Evolutionary conservation across 2,113 vertebrate genomes (phyloP).

Genomic region (Oreochromis aureus): DNA sequence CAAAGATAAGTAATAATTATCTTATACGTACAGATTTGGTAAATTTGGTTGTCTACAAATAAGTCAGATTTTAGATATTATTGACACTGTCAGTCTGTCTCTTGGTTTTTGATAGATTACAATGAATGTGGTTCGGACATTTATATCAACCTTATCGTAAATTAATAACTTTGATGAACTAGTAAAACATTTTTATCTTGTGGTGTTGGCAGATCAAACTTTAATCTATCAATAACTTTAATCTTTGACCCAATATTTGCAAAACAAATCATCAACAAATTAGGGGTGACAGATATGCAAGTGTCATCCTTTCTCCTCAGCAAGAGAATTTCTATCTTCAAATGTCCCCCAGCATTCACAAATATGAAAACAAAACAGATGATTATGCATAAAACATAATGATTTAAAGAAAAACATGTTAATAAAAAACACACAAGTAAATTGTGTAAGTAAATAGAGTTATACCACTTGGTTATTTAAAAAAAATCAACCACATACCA

Average conservation of each 20-base stretch:
- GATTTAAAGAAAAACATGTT: neutral
- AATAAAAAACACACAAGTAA: neutral
- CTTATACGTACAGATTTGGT: neutral
- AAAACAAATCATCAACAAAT: neutral
- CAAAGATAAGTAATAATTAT: neutral
- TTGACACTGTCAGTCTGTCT: neutral
- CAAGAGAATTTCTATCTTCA: neutral
- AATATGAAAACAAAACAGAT: neutral
- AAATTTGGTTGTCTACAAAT: neutral
- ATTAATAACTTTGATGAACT: neutral
- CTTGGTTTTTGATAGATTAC: neutral
- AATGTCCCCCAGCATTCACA: neutral
- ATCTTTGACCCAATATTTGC: neutral
- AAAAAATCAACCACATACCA: neutral
- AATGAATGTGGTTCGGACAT: neutral
- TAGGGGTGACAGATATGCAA: neutral
- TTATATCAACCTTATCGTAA: neutral
- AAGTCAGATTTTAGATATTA: neutral
- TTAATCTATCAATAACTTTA: neutral
- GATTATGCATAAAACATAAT: neutral
- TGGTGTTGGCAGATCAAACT: neutral
- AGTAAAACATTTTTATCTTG: accelerated
- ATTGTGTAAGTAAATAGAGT: neutral
- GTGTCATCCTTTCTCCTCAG: neutral
- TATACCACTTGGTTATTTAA: neutral